Evolutionary conservation across 2,888 invertebrate genomes (phyloP).

Genomic region (Fragum fragum): DNA sequence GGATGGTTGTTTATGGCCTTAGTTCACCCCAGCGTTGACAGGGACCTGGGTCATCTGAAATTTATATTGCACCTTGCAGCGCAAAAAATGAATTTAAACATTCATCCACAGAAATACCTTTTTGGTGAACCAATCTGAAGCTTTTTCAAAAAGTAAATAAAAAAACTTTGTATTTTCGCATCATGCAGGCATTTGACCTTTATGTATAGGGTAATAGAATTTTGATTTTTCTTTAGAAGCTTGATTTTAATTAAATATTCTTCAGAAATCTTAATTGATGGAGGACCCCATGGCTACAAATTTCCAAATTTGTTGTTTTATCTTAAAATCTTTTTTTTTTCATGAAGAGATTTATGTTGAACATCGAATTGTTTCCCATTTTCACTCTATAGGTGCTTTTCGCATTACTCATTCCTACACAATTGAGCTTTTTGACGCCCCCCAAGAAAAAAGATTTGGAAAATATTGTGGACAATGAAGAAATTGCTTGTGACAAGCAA

Average conservation of each 20-base stretch:
- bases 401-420: too few relatives aligned
- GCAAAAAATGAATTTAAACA: slow-evolving; percentile 28
- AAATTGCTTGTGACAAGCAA: too few relatives aligned
- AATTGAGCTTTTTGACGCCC: too few relatives aligned
- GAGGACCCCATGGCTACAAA: too few relatives aligned
- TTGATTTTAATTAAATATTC: background rate
- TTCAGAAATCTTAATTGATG: background rate
- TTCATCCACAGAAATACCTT: slow-evolving; percentile 13
- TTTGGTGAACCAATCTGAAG: slow-evolving; percentile 15
- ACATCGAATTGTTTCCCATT: too few relatives aligned
- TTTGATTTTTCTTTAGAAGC: background rate
- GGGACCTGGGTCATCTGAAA: slow-evolving; percentile 27
- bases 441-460: too few relatives aligned
- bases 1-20: background rate
- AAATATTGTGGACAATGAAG: too few relatives aligned
- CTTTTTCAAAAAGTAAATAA: slow-evolving; percentile 24
- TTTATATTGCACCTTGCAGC: slow-evolving; percentile 17
- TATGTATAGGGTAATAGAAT: background rate
- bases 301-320: too few relatives aligned
- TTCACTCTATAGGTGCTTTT: too few relatives aligned
- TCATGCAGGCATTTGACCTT: slow-evolving; percentile 18
- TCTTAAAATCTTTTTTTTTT: too few relatives aligned
- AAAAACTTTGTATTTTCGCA: background rate
- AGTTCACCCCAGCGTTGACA: background rate
- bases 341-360: too few relatives aligned